Base-by-base conservation (phyloP, 2,888 invertebrate genomes). In the Sussaba pulchella region DNA sequence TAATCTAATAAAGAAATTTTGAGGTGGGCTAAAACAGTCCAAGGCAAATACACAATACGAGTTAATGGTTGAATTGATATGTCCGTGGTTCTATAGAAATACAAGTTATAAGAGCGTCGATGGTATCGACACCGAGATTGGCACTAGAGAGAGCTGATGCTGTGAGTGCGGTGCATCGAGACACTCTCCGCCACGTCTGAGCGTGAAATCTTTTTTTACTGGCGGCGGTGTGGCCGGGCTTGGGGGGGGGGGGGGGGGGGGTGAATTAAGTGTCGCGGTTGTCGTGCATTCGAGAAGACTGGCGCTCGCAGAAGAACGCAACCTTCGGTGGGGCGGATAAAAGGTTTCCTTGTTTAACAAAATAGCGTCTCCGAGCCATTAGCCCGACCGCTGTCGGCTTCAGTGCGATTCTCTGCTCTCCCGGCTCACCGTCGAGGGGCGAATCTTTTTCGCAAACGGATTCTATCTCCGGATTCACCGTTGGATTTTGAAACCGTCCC, bases 321-420 rank as follows among this genome's bases (percentile, higher is more conserved):
- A 8, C 31, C 71, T 78, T 86, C 82, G 85, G 84, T 59, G 78
- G 64, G 86, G 83, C 88, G 85, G 90, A 91, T 92, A 92, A 91
- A 92, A 92, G 92, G 91, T 91, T 92, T 91, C 86, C 89, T 86
- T 91, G 91, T 91, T 91, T 91, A 91, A 90, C 91, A 91, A 91
- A 91, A 92, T 91, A 91, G 88, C 89, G 86, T 83, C 87, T 84
- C 88, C 88, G 87, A 89, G 86, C 91, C 92, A 92, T 92, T 92
- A 92, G 91, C 90, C 89, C 88, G 88, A 90, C 88, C 86, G 88
- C 88, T 88, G 82, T 88, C 88, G 88, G 14, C 88, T 89, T 89
- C 88, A 87, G 78, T 86, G 87, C 88, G 87, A 89, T 90, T 89
- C 88, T 84, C 86, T 88, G 88, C 88, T 31, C 88, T 89, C 86